Evolutionary conservation across 2,797 vertebrate species (phyloP), one percentile per base, ranked within the genome.

Genomic region (Parambassis ranga): DNA sequence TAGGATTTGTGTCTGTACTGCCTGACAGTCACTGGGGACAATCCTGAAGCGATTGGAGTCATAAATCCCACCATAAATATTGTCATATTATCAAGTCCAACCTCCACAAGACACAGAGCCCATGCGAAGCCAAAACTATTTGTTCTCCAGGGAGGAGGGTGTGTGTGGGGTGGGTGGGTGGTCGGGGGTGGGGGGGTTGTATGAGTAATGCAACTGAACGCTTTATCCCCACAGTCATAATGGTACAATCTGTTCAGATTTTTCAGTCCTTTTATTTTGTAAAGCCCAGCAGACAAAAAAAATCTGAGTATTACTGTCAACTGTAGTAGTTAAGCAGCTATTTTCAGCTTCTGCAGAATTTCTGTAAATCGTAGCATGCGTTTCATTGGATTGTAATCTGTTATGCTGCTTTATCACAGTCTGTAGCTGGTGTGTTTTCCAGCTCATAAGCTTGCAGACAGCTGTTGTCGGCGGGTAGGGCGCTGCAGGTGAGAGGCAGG

Each of bases 161-260:
- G 22, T 27, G 13, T 46, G 9, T 33, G 61, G 36, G 2, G 19
- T 41, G 13, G 22, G 22, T 35, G 30, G 10, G 26, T 37, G 22
- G 39, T 15, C 7, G 18, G 31, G 6, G 36, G 27, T 32, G 31
- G 23, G 28, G 28, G 55, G 18, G 2, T 4, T 58, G 31, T 57
- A 50, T 65, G 75, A 75, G 65, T 55, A 65, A 81, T 65, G 28
- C 64, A 37, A 4, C 37, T 0, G 67, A 68, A 79, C 79, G 76
- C 50, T 77, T 68, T 50, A 79, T 82, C 80, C 76, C 62, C 50
- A 36, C 59, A 66, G 48, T 57, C 62, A 26, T 61, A 51, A 48
- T 1, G 44, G 28, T 14, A 44, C 79, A 68, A 27, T 74, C 72
- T 79, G 76, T 58, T 32, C 55, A 5, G n/a, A 7, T 3, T 26